Percentiles rank a stretch among this genome's conserved stretches.
These are phyloP conservation scores for Nettapus auritus DNA, from an alignment of 2,113 vertebrate genomes.

Conservation along the genomic window DNA sequence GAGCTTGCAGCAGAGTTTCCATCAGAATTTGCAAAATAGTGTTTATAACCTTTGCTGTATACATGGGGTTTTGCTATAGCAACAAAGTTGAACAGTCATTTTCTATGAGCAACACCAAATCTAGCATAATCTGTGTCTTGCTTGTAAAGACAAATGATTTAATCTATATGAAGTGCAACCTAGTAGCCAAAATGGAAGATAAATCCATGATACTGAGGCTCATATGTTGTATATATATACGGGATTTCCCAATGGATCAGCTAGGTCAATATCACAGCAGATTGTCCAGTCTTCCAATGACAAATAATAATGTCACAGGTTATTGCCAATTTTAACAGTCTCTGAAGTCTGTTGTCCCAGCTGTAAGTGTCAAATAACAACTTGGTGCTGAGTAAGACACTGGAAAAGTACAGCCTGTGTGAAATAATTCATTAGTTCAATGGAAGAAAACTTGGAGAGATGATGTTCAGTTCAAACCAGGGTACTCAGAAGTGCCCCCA, in stretches of 20 bases:
- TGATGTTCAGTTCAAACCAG: not conserved
- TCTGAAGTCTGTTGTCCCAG: not conserved
- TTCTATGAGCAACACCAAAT: not conserved
- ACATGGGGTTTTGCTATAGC: slow-evolving; percentile 25
- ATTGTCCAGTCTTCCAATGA: not conserved
- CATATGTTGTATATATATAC: not conserved
- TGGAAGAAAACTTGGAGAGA: not conserved
- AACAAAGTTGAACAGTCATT: slow-evolving; percentile 16
- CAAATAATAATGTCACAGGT: not conserved
- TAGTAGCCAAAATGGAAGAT: not conserved
- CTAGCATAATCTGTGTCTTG: not conserved
- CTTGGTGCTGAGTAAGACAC: not conserved
- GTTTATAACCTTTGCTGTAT: slow-evolving; percentile 27
- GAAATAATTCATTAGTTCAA: not conserved
- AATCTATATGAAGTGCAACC: not conserved
- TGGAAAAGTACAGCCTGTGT: not conserved
- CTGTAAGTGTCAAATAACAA: not conserved
- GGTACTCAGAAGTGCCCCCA: not conserved
- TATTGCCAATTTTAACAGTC: not conserved
- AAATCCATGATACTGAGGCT: not conserved
- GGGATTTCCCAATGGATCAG: not conserved
- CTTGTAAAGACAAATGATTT: not conserved
- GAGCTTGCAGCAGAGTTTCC: not conserved
- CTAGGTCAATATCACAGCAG: not conserved
- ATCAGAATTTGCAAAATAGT: not conserved